Percentiles rank a stretch among this genome's conserved stretches.
These are phyloP conservation scores for Loxodonta africana DNA, from an alignment of 2,113 vertebrate species.

Conservation along the genomic window DNA sequence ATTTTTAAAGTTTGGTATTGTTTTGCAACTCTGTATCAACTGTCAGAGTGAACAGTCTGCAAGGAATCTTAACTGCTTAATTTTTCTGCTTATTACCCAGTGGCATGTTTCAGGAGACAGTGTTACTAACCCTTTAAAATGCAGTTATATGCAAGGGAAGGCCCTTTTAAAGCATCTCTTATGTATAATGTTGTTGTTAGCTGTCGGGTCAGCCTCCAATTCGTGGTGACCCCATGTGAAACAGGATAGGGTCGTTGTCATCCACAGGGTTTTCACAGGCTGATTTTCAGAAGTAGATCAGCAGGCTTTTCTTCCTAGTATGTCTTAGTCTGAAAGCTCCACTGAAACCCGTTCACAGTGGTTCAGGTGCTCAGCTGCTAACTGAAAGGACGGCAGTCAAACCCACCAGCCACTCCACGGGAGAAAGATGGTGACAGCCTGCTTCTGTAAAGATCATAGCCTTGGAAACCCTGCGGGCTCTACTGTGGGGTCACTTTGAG, in stretches of 20 bases:
- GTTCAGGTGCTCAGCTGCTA: not conserved
- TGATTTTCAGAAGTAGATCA: not conserved
- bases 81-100: not conserved
- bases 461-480: not conserved
- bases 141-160: not conserved
- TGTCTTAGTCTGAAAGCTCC: not conserved
- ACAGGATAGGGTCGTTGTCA: not conserved
- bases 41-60: not conserved
- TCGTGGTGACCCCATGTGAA: not conserved
- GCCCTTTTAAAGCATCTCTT: not conserved
- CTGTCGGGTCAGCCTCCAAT: not conserved
- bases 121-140: not conserved
- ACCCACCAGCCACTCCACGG: not conserved
- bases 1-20: not conserved
- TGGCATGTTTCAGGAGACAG: not conserved
- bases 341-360: not conserved
- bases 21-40: constrained; percentile 11
- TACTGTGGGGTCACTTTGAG: not conserved
- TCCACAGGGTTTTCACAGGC: too few species aligned
- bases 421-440: not conserved
- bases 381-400: not conserved
- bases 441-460: not conserved
- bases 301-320: not conserved
- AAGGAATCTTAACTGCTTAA: not conserved
- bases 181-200: not conserved